Percentiles rank a stretch among this genome's conserved stretches.
Evolutionary conservation across 2,113 vertebrate genomes (phyloP).

Genomic region (Xiphophorus couchianus): DNA sequence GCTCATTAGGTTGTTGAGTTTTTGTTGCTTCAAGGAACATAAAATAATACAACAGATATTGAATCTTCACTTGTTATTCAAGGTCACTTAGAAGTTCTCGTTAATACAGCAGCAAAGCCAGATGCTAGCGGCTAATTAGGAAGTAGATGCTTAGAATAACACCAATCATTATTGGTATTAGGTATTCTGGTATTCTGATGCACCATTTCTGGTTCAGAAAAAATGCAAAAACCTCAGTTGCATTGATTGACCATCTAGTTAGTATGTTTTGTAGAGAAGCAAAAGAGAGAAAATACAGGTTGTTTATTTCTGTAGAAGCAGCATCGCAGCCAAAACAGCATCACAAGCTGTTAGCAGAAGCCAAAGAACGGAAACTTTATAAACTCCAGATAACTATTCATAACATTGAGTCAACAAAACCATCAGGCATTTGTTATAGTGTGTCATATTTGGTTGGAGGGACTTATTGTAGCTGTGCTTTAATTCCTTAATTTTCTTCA

Average conservation of each 20-base stretch:
- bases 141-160: background rate
- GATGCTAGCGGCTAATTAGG: background rate
- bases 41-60: background rate
- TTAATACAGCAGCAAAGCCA: background rate
- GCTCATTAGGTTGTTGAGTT: background rate
- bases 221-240: background rate
- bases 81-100: background rate
- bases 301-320: too few relatives aligned
- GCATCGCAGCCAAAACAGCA: too few relatives aligned
- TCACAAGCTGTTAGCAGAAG: background rate
- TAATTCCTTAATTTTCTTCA: slow-evolving; percentile 34
- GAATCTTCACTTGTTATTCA: background rate
- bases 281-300: too few relatives aligned
- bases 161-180: background rate
- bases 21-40: background rate
- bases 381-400: slow-evolving; percentile 12
- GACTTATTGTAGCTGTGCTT: slow-evolving; percentile 25
- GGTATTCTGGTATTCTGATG: too few relatives aligned
- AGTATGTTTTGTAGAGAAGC: too few relatives aligned
- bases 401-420: slow-evolving; percentile 17
- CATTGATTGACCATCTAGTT: background rate
- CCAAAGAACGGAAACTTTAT: background rate
- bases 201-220: background rate
- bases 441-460: slow-evolving; percentile 29
- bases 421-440: slow-evolving; percentile 26